These are phyloP conservation scores for Onychostruthus taczanowskii DNA, from an alignment of 2,113 vertebrate genomes.

Conservation along the genomic window DNA sequence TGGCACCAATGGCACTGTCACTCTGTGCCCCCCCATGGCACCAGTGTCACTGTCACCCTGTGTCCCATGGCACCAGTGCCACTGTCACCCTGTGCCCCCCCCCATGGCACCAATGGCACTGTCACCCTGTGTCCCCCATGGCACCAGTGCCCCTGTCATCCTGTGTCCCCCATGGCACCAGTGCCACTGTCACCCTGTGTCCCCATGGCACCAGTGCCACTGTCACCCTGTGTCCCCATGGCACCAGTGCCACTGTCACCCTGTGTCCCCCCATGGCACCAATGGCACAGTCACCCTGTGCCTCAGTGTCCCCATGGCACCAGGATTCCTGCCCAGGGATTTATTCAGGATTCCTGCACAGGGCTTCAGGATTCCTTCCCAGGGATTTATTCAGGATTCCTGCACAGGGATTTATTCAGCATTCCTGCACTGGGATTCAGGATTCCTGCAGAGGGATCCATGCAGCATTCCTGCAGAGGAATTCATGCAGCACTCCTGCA, in stretches of 20 bases:
- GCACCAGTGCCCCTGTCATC: neutral
- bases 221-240: too few relatives aligned
- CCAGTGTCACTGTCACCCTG: neutral
- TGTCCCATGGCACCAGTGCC: neutral
- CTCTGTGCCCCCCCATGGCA: too few relatives aligned
- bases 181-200: too few relatives aligned
- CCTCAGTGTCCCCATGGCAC: too few relatives aligned
- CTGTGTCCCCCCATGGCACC: neutral
- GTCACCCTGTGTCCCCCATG: too few relatives aligned
- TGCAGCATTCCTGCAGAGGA: neutral
- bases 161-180: neutral
- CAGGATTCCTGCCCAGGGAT: neutral
- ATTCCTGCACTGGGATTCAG: neutral
- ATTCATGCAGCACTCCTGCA: neutral
- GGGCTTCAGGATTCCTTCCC: neutral
- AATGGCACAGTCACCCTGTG: too few relatives aligned
- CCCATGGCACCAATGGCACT: neutral
- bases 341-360: neutral
- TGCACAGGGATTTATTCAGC: neutral
- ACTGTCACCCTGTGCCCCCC: neutral
- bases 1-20: too few relatives aligned
- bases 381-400: neutral
- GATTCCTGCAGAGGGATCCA: neutral
- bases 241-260: neutral
- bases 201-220: too few relatives aligned